These are phyloP conservation scores for Clostera curtula DNA, from an alignment of 2,888 invertebrate genomes.

Conservation along the genomic window DNA sequence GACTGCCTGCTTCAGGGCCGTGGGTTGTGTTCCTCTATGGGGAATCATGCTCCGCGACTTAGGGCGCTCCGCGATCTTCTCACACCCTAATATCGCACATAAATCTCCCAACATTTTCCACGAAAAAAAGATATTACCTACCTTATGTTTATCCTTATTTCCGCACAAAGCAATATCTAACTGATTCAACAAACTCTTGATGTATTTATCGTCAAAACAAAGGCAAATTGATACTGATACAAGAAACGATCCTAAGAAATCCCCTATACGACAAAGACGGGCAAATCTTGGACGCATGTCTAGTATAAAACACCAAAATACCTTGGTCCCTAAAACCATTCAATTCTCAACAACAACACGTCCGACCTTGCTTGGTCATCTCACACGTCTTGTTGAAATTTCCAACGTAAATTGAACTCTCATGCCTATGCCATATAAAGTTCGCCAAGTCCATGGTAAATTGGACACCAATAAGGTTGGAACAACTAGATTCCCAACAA, in stretches of 20 bases:
- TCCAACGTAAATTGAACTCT: constrained; percentile 16
- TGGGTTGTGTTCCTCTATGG: too few relatives aligned
- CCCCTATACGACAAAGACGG: constrained; percentile 38
- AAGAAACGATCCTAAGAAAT: constrained; percentile 41
- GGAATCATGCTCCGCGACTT: too few relatives aligned
- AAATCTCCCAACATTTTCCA: too few relatives aligned
- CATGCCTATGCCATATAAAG: constrained; percentile 8
- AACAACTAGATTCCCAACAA: constrained; percentile 45
- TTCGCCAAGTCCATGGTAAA: constrained; percentile 19
- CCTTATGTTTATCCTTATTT: constrained; percentile 11
- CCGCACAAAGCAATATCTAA: constrained; percentile 22
- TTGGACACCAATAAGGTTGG: constrained; percentile 30
- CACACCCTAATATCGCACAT: too few relatives aligned
- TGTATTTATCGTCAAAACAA: constrained; percentile 46
- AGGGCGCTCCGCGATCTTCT: too few relatives aligned
- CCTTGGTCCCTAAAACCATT: constrained; percentile 16
- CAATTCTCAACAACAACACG: constrained; percentile 13
- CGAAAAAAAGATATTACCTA: too few relatives aligned
- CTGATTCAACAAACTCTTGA: constrained; percentile 42
- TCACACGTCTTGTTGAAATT: constrained; percentile 19
- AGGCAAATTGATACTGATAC: constrained; percentile 39
- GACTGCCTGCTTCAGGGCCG: too few relatives aligned
- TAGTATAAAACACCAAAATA: constrained; percentile 25
- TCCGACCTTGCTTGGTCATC: constrained; percentile 19
- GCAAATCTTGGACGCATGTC: constrained; percentile 38